Percentiles rank a stretch among this genome's conserved stretches.
Conservation (phyloP, 2,888 invertebrate species). For the Lacanobia wlatinum region DNA sequence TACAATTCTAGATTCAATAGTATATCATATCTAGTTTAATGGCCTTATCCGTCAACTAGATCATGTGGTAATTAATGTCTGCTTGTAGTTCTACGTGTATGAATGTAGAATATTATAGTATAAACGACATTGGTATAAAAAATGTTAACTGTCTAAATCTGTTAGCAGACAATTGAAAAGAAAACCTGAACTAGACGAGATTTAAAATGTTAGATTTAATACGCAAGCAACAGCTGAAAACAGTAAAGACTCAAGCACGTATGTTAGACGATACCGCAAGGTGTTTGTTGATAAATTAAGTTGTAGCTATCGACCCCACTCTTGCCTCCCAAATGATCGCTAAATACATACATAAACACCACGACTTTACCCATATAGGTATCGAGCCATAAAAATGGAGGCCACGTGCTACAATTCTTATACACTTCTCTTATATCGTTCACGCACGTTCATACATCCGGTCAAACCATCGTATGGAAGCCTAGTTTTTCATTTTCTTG, state of each 20-base stretch:
- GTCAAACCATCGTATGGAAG: not conserved
- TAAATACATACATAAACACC: slow-evolving; percentile 8
- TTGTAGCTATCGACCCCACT: not conserved
- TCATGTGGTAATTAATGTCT: slow-evolving; percentile 23
- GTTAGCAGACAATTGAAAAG: not conserved
- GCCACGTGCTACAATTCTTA: slow-evolving; percentile 8
- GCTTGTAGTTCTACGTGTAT: slow-evolving; percentile 18
- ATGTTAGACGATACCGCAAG: not conserved
- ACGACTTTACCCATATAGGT: slow-evolving; percentile 6
- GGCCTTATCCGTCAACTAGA: slow-evolving; percentile 48
- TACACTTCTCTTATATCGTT: slow-evolving; percentile 1
- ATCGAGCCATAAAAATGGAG: slow-evolving; percentile 10
- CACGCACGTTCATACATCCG: not conserved
- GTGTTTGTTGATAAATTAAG: not conserved
- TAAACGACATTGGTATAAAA: slow-evolving; percentile 4
- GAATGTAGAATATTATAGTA: slow-evolving; percentile 5
- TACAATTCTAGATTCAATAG: slow-evolving; percentile 24
- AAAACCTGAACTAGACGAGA: not conserved
- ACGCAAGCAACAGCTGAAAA: not conserved
- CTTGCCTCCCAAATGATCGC: slow-evolving; percentile 13
- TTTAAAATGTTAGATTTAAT: not conserved
- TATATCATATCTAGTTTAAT: slow-evolving; percentile 49
- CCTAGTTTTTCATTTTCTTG: not conserved
- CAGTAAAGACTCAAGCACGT: not conserved
- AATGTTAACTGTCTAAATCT: not conserved